Base-by-base conservation (phyloP, 2,797 vertebrate genomes). In the Acrossocheilus wenchowensis region DNA sequence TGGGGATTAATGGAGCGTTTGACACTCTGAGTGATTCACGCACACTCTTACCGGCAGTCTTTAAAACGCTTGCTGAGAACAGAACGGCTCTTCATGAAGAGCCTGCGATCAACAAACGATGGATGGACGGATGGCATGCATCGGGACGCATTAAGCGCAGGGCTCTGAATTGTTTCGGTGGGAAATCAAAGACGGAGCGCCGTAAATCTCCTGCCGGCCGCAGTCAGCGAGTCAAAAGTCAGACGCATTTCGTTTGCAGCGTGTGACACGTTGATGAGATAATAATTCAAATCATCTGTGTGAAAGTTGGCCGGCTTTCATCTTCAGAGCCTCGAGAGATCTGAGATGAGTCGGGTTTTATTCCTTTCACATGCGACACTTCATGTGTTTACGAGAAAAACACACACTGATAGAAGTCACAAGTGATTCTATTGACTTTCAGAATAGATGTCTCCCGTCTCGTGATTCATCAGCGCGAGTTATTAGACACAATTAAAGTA, bases 111-210 rank as follows among this genome's bases (percentile, higher is more conserved):
- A 30, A 30, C 30, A 30, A 30, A 30, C 30, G 23, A 52, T 52
- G 14, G 73, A 50, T 19, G 72, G 72, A 54, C 34, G 75, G 48
- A 81, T 75, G 80, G 48, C 34, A 7, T 5, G 73, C 80, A 34
- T 36, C 15, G 30, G 30, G 30, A 36, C 43, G 36, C 30, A 54
- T 68, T 89, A 43, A 86, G 75, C 8, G 78, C 69, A 54, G 81
- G n/a, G 30, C 43, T 78, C 82, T 36, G 57, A 71, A 90, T 75
- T 45, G 90, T 83, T 90, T 89, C 34, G 19, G 81, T 75, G 74
- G 50, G 82, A 86, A 86, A 87, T 90, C 89, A 87, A 87, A 91
- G 88, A 81, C 75, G 21, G 54, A 80, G 50, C 57, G 66, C 82
- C 19, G 60, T 91, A 86, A 89, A 90, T 90, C 86, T 89, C 78